Evolutionary conservation across 2,113 vertebrate species (phyloP).

Genomic region (Myiozetetes cayanensis): DNA sequence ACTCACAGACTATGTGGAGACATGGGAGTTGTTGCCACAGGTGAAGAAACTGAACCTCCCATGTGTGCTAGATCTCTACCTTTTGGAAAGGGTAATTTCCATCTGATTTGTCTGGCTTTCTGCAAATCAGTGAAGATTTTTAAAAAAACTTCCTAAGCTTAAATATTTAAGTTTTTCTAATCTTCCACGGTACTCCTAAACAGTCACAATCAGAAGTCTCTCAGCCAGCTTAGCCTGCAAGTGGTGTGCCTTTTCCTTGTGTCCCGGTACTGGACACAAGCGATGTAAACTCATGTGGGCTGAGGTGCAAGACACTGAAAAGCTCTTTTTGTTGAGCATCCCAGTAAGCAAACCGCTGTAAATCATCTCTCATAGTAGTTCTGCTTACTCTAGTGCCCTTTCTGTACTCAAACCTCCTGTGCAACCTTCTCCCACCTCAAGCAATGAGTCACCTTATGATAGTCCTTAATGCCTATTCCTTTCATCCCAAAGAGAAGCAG

Average conservation of each 20-base stretch:
- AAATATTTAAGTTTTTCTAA: background rate
- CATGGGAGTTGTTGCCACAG: background rate
- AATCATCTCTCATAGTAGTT: background rate
- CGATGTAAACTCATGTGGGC: background rate
- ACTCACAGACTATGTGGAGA: background rate
- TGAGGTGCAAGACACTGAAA: background rate
- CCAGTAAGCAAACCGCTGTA: background rate
- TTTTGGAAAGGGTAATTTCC: background rate
- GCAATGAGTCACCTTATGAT: accelerated
- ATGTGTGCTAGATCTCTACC: background rate
- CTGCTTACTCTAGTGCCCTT: background rate
- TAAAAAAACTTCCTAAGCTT: background rate
- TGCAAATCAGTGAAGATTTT: background rate
- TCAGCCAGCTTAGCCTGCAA: background rate
- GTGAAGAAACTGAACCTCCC: background rate
- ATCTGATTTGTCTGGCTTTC: background rate
- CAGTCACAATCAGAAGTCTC: background rate
- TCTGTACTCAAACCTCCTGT: background rate
- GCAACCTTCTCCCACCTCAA: background rate
- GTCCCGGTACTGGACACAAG: background rate
- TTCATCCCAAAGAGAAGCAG: background rate
- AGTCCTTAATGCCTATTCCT: background rate
- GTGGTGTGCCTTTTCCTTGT: accelerated
- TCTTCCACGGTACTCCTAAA: background rate
- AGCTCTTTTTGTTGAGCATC: background rate